Evolutionary conservation across 2,113 vertebrate genomes (phyloP).

Genomic region (Tringa solitaria): DNA sequence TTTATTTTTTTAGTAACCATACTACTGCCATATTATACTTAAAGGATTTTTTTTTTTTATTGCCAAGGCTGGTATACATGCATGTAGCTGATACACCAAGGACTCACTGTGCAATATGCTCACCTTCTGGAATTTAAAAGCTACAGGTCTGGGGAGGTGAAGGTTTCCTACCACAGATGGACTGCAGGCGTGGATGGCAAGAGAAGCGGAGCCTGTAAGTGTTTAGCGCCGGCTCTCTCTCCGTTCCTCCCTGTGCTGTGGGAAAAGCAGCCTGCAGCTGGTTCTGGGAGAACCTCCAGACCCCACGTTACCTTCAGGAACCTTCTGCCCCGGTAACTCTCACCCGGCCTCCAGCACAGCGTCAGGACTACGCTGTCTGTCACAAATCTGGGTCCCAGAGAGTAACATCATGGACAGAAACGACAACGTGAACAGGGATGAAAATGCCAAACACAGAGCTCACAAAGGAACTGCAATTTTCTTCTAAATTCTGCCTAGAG

Average conservation of each 20-base stretch:
- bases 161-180: background rate
- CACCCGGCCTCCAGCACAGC: no score
- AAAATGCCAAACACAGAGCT: no score
- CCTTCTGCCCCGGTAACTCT: no score
- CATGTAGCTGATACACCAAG: rapidly evolving
- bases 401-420: no score
- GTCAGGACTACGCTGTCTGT: no score
- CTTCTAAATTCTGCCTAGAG: no score
- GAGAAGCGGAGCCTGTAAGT: background rate
- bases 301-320: no score
- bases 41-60: background rate
- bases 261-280: no score
- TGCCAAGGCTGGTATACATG: background rate
- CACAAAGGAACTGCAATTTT: no score
- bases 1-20: background rate
- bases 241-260: background rate
- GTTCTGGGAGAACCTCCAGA: no score
- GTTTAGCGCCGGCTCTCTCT: background rate
- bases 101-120: background rate
- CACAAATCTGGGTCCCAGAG: no score
- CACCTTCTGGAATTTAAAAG: background rate
- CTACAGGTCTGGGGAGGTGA: background rate
- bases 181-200: background rate
- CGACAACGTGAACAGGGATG: no score
- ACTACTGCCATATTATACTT: background rate